Percentiles rank a stretch among this genome's conserved stretches.
Evolutionary conservation across 2,888 invertebrate genomes (phyloP).

Genomic region (Orchesella flavescens): DNA sequence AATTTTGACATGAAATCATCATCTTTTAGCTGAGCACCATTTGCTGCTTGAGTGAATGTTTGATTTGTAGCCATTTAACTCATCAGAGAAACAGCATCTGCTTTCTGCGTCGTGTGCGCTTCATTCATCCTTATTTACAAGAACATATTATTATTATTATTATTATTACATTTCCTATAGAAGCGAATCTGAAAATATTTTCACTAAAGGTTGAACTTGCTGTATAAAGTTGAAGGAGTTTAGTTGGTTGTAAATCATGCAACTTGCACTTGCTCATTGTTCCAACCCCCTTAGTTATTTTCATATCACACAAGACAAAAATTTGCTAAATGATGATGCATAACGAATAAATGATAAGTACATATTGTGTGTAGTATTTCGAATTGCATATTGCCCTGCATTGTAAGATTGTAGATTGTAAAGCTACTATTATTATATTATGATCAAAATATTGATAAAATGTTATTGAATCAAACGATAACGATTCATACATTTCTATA

Average conservation of each 20-base stretch:
- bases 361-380: neutral
- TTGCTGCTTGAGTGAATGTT: conserved; percentile 13
- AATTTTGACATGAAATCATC: conserved; percentile 59
- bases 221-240: too few relatives aligned
- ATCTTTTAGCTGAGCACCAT: conserved; percentile 9
- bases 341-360: neutral
- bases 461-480: neutral
- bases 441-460: neutral
- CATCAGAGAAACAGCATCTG: neutral
- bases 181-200: too few relatives aligned
- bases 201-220: neutral
- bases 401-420: neutral
- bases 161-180: conserved; percentile 10
- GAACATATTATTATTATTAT: too few relatives aligned
- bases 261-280: neutral
- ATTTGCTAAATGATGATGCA: neutral
- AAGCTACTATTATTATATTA: neutral
- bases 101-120: neutral
- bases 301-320: neutral
- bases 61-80: conserved; percentile 38
- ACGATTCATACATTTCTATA: neutral
- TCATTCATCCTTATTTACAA: too few relatives aligned
- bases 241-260: too few relatives aligned
- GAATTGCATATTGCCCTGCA: neutral
- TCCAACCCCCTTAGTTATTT: neutral